A percentile compares a stretch with the other conserved stretches of the same genome.
Evolutionary conservation across 2,888 invertebrate genomes (phyloP).

Genomic region (Pammene fasciana): DNA sequence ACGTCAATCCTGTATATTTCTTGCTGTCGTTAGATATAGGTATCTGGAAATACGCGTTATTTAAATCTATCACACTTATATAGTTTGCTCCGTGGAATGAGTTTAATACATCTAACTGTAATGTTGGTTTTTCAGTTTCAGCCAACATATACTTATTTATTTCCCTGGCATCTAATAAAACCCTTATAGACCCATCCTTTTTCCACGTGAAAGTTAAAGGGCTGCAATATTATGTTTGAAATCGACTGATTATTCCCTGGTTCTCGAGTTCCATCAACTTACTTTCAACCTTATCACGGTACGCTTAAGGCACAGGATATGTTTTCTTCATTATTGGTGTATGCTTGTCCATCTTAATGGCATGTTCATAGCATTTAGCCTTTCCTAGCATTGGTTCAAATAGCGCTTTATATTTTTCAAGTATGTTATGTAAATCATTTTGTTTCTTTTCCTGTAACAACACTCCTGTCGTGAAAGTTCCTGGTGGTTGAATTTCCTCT

Average conservation of each 20-base stretch:
- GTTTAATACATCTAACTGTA: constrained; percentile 42
- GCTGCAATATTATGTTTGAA: constrained; percentile 44
- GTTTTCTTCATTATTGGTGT: constrained; percentile 42
- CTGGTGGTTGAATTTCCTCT: too few species aligned
- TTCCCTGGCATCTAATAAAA: constrained; percentile 42
- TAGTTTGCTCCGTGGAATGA: constrained; percentile 36
- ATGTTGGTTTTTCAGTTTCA: constrained; percentile 38
- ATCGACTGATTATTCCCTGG: constrained; percentile 42
- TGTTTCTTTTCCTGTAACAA: not conserved
- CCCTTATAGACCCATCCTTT: constrained; percentile 29
- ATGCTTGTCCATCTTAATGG: constrained; percentile 41
- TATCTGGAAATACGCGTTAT: constrained; percentile 46
- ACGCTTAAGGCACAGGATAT: constrained; percentile 47
- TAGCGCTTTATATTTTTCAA: constrained; percentile 18
- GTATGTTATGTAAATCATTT: not conserved
- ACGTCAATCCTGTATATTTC: constrained; percentile 43
- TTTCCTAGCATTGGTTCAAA: constrained; percentile 38
- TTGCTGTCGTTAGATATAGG: constrained; percentile 33
- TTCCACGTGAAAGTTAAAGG: constrained; percentile 33
- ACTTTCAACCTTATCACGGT: constrained; percentile 44
- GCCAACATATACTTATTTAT: constrained; percentile 42
- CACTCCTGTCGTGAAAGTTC: not conserved
- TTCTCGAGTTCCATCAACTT: constrained; percentile 45
- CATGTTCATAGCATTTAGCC: constrained; percentile 46
- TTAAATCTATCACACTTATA: constrained; percentile 43